These are phyloP conservation scores for Notodonta ziczac DNA, from an alignment of 2,888 invertebrate genomes.

Conservation along the genomic window DNA sequence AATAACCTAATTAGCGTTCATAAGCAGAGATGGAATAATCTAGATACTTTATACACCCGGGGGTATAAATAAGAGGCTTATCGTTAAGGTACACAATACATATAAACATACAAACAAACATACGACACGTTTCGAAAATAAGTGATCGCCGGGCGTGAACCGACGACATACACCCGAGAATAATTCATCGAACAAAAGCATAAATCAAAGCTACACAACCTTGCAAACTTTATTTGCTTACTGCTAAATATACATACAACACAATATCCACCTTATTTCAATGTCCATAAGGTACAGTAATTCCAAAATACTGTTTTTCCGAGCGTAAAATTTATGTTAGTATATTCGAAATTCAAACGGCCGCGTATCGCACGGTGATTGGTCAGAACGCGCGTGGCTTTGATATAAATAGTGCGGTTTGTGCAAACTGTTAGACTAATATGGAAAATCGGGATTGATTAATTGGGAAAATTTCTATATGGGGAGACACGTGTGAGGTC, in stretches of 20 bases:
- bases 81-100: too few relatives aligned
- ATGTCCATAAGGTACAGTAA: slow-evolving; percentile 11
- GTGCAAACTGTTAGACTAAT: slow-evolving; percentile 60
- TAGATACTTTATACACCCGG: too few relatives aligned
- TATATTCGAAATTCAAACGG: slow-evolving; percentile 79
- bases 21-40: too few relatives aligned
- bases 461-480: slow-evolving; percentile 36
- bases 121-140: slow-evolving; percentile 36
- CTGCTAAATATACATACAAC: slow-evolving; percentile 17
- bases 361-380: slow-evolving; percentile 76
- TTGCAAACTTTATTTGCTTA: slow-evolving; percentile 35
- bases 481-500: slow-evolving; percentile 7
- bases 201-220: slow-evolving; percentile 77
- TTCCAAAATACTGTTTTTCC: slow-evolving; percentile 35
- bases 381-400: slow-evolving; percentile 76
- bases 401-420: slow-evolving; percentile 81
- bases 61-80: too few relatives aligned
- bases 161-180: slow-evolving; percentile 68
- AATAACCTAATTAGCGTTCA: too few relatives aligned
- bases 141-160: slow-evolving; percentile 65
- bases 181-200: slow-evolving; percentile 81
- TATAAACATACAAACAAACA: slow-evolving; percentile 28
- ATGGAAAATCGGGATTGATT: slow-evolving; percentile 64
- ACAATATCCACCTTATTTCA: slow-evolving; percentile 32
- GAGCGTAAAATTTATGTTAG: slow-evolving; percentile 44